phyloP scores from a whole-genome alignment of 2,113 vertebrate genomes.

The Corythornis madagascariensis region DNA sequence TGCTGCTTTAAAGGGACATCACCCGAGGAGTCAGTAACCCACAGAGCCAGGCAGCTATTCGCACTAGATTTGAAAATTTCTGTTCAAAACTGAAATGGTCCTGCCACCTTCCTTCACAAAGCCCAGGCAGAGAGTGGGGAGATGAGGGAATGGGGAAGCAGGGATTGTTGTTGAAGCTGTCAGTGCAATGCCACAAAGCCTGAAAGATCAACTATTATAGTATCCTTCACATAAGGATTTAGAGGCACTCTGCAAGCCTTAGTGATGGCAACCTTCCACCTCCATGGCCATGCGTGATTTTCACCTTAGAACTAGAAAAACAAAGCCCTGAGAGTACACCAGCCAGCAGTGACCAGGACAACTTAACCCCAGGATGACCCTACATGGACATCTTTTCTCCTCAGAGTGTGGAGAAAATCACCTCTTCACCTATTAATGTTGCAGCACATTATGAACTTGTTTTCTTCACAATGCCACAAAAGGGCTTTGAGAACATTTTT shows the following conservation, averaged over 20 bases:
- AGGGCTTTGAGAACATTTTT: neutral
- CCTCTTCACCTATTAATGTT: neutral
- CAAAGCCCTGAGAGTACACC: neutral
- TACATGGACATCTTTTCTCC: neutral
- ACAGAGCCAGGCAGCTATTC: neutral
- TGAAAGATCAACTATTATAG: neutral
- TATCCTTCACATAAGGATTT: neutral
- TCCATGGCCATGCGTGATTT: neutral
- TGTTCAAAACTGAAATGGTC: neutral
- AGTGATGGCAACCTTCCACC: neutral
- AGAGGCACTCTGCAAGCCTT: neutral
- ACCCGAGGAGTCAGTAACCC: constrained; percentile 33
- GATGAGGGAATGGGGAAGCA: neutral
- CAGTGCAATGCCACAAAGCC: neutral
- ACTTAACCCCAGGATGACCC: neutral
- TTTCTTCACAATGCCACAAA: neutral
- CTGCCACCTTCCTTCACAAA: neutral
- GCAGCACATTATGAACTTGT: rapidly evolving
- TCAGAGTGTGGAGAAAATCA: neutral
- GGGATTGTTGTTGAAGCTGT: rapidly evolving
- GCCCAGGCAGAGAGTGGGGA: neutral
- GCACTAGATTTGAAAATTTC: neutral
- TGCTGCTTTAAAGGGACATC: constrained; percentile 58
- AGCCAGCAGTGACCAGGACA: neutral
- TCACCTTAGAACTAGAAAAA: neutral